Percentiles rank a stretch among this genome's conserved stretches.
Conservation (phyloP, 2,113 vertebrate species). For the Tenrec ecaudatus region DNA sequence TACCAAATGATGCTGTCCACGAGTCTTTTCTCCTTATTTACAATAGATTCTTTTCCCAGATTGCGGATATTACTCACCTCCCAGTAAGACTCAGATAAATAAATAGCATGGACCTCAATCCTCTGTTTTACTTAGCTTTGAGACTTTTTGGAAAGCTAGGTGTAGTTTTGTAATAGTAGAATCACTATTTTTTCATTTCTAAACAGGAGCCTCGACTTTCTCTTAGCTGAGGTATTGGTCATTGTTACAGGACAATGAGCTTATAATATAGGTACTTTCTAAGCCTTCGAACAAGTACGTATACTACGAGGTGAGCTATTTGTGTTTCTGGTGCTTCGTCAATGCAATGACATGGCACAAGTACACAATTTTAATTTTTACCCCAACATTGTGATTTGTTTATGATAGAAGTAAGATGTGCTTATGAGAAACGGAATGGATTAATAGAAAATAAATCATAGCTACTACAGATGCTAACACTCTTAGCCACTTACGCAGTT, state of each 20-base stretch:
- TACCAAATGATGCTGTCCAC: not conserved
- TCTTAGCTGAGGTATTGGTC: conserved; percentile 18
- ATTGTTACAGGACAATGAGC: conserved; percentile 14
- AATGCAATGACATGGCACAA: not conserved
- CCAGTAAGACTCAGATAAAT: not conserved
- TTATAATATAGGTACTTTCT: not conserved
- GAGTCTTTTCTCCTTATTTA: not conserved
- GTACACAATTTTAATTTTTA: conserved; percentile 44
- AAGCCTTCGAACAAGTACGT: conserved; percentile 36
- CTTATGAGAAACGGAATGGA: conserved; percentile 44
- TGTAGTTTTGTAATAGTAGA: conserved; percentile 1
- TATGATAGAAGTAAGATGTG: conserved; percentile 7
- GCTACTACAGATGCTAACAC: not conserved
- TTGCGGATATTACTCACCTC: not conserved
- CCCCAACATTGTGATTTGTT: not conserved
- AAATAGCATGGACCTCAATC: not conserved
- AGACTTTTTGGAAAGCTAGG: conserved; percentile 20
- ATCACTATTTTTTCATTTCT: not conserved
- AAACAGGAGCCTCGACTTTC: conserved; percentile 37
- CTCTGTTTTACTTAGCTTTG: not conserved
- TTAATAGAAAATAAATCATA: not conserved
- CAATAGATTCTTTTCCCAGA: not conserved
- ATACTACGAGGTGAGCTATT: not conserved
- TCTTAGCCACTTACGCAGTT: conserved; percentile 22
- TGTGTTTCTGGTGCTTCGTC: conserved; percentile 36